A percentile compares a stretch with the other conserved stretches of the same genome.
phyloP scores from a whole-genome alignment of 2,797 vertebrate species.

The Rhinichthys osculus region DNA sequence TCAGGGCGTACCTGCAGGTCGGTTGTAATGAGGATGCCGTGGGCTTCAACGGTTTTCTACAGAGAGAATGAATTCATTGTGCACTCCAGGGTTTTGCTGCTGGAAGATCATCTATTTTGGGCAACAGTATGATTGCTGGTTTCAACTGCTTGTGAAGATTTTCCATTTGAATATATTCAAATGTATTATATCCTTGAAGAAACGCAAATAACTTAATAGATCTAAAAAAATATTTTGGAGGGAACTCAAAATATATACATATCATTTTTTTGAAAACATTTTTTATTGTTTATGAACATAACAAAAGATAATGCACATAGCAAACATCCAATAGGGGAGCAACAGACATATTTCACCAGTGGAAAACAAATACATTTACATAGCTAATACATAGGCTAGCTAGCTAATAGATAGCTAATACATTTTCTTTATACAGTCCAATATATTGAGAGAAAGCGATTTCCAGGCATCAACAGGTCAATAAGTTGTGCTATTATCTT shows the following conservation, averaged over 20 bases:
- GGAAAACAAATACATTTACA: too few relatives aligned
- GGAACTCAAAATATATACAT: constrained; percentile 61
- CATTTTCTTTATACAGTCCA: too few relatives aligned
- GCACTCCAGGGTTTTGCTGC: constrained; percentile 92
- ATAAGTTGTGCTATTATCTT: too few relatives aligned
- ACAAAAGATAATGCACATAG: too few relatives aligned
- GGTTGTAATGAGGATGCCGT: constrained; percentile 79
- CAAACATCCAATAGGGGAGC: too few relatives aligned
- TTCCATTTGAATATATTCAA: constrained; percentile 2
- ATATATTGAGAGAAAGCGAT: too few relatives aligned
- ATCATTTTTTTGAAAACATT: background rate
- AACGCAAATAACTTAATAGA: background rate
- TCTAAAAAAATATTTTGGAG: constrained; percentile 80
- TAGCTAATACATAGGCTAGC: too few relatives aligned
- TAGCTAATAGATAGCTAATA: too few relatives aligned
- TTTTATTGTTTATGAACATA: too few relatives aligned
- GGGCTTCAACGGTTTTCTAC: constrained; percentile 79
- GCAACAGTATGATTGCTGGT: background rate
- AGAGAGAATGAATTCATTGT: constrained; percentile 88
- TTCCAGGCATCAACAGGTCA: too few relatives aligned
- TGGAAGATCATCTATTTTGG: constrained; percentile 90
- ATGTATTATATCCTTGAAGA: constrained; percentile 1
- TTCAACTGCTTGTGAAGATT: background rate
- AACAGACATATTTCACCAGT: too few relatives aligned
- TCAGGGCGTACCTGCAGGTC: constrained; percentile 81